Evolutionary conservation across 2,113 vertebrate species (phyloP).

Genomic region (Siniperca knerii): DNA sequence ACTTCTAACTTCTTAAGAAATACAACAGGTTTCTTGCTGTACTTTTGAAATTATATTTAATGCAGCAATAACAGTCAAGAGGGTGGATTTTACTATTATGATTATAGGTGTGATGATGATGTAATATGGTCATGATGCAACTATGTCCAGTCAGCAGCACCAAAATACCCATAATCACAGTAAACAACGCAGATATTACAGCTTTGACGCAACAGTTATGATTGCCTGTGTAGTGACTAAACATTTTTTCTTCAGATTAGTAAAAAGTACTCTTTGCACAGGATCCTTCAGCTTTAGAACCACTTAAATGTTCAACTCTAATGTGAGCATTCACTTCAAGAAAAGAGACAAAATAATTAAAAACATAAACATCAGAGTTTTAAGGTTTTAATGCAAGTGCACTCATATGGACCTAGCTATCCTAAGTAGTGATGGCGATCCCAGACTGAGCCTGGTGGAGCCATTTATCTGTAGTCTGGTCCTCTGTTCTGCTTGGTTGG

Average conservation of each 20-base stretch:
- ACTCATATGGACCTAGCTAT: conserved; percentile 47
- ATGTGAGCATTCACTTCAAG: conserved; percentile 21
- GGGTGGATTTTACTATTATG: conserved; percentile 34
- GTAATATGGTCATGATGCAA: conserved; percentile 32
- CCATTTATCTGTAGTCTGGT: conserved; percentile 78
- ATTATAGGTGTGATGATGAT: conserved; percentile 61
- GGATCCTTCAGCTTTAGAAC: conserved; percentile 9
- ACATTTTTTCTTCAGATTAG: background rate
- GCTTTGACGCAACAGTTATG: conserved; percentile 22
- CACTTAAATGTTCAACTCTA: conserved; percentile 22
- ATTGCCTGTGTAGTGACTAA: conserved; percentile 1
- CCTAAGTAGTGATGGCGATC: conserved; percentile 69
- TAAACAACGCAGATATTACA: conserved; percentile 57
- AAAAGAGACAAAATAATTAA: conserved; percentile 13
- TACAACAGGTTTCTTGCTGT: conserved; percentile 7
- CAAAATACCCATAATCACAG: conserved; percentile 64
- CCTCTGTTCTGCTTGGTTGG: conserved; percentile 79
- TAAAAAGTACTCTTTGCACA: background rate
- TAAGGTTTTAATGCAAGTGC: conserved; percentile 12
- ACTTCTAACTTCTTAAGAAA: conserved; percentile 20
- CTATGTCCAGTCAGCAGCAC: conserved; percentile 51
- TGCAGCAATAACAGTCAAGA: conserved; percentile 6
- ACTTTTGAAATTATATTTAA: conserved; percentile 47
- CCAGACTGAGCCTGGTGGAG: conserved; percentile 75
- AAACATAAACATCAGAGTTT: conserved; percentile 54